phyloP scores from a whole-genome alignment of 2,888 invertebrate genomes.

The Hartigia nigra region DNA sequence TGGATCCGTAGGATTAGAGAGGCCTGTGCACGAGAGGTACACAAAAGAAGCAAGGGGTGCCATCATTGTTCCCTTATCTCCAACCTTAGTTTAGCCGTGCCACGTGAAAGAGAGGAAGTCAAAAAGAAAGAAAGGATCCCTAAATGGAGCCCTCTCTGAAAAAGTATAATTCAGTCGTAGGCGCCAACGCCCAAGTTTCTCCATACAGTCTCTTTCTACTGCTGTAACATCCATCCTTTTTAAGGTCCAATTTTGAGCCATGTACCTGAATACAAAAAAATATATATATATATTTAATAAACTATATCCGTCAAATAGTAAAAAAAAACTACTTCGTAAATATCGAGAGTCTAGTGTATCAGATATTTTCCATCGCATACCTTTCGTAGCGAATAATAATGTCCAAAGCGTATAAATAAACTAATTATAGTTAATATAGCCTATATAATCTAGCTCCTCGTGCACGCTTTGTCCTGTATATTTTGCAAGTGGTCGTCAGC shows the following conservation, averaged over 20 bases:
- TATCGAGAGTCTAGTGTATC: neutral
- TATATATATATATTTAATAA: neutral
- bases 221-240: neutral
- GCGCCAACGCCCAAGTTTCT: neutral
- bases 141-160: neutral
- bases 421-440: too few species aligned
- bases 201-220: neutral
- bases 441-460: neutral
- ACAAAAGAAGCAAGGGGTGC: conserved; percentile 5
- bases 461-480: conserved; percentile 24
- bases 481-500: conserved; percentile 23
- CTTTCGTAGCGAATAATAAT: neutral
- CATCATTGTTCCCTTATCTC: conserved; percentile 27
- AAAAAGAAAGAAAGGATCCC: neutral
- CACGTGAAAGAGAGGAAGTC: neutral
- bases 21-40: conserved; percentile 17
- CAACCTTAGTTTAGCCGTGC: neutral
- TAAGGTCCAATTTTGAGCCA: neutral
- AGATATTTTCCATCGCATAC: neutral
- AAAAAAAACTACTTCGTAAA: neutral
- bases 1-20: conserved; percentile 28
- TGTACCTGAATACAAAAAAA: neutral
- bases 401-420: neutral
- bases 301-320: neutral
- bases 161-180: conserved; percentile 3